These are phyloP conservation scores for Telenomus remus DNA, from an alignment of 1,140 invertebrate species.

Conservation along the genomic window DNA sequence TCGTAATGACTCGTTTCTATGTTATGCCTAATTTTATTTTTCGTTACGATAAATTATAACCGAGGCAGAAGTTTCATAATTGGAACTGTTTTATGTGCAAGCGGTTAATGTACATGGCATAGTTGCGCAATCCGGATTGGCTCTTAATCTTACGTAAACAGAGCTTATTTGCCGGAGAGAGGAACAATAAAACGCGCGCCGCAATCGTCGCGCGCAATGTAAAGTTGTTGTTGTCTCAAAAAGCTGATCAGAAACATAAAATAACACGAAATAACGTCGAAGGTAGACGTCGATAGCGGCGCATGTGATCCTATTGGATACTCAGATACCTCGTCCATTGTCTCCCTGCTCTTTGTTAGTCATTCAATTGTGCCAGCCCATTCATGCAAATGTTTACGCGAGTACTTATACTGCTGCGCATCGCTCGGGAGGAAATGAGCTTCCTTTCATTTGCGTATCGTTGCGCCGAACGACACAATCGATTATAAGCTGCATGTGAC, in stretches of 20 bases:
- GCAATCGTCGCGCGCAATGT: not conserved
- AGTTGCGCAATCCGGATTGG: too few species aligned
- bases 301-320: slow-evolving; percentile 43
- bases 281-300: slow-evolving; percentile 22
- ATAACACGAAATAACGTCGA: slow-evolving; percentile 15
- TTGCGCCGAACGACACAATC: slow-evolving; percentile 23
- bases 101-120: too few species aligned
- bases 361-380: slow-evolving; percentile 49
- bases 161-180: too few species aligned
- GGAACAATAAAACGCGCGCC: too few species aligned
- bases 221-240: slow-evolving; percentile 1
- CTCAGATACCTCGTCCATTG: slow-evolving; percentile 43
- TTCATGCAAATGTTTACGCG: slow-evolving; percentile 51
- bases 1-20: too few species aligned
- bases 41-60: too few species aligned
- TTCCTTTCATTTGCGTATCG: slow-evolving; percentile 49
- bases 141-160: too few species aligned
- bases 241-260: slow-evolving; percentile 11
- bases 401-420: slow-evolving; percentile 29
- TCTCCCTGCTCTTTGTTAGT: slow-evolving; percentile 48
- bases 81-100: too few species aligned
- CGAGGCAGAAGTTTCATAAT: too few species aligned
- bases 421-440: slow-evolving; percentile 35
- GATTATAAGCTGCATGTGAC: slow-evolving; percentile 38
- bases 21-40: too few species aligned